A percentile compares a stretch with the other conserved stretches of the same genome.
Evolutionary conservation across 2,113 vertebrate species (phyloP).

Genomic region (Aythya baeri): DNA sequence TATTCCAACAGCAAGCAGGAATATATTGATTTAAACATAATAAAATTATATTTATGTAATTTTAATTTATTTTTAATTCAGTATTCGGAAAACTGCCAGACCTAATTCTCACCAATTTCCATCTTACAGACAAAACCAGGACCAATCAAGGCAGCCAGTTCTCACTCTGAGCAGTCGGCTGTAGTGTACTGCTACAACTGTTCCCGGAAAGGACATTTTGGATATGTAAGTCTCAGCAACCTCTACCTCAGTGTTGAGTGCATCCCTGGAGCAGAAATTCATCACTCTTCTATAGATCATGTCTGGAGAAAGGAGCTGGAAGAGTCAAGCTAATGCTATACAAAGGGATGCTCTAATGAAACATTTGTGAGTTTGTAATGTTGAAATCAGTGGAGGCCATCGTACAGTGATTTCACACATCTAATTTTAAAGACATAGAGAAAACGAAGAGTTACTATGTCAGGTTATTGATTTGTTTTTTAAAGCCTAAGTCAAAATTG

Average conservation of each 20-base stretch:
- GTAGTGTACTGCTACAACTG: conserved; percentile 82
- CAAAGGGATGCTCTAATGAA: fast-evolving
- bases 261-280: background rate
- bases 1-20: background rate
- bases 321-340: fast-evolving
- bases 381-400: background rate
- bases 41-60: background rate
- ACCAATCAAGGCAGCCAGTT: conserved; percentile 63
- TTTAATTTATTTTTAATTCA: conserved; percentile 23
- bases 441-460: background rate
- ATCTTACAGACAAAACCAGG: conserved; percentile 78
- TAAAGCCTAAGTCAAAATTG: background rate
- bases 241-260: background rate
- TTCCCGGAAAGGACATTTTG: conserved; percentile 77
- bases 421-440: background rate
- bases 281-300: fast-evolving
- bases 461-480: background rate
- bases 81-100: background rate
- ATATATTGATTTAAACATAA: background rate
- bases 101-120: background rate
- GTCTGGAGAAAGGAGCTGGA: background rate
- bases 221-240: conserved; percentile 75
- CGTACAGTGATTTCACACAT: background rate
- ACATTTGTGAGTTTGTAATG: background rate
- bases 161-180: background rate